phyloP scores from a whole-genome alignment of 2,888 invertebrate genomes.

The Dolichopus griseipennis region DNA sequence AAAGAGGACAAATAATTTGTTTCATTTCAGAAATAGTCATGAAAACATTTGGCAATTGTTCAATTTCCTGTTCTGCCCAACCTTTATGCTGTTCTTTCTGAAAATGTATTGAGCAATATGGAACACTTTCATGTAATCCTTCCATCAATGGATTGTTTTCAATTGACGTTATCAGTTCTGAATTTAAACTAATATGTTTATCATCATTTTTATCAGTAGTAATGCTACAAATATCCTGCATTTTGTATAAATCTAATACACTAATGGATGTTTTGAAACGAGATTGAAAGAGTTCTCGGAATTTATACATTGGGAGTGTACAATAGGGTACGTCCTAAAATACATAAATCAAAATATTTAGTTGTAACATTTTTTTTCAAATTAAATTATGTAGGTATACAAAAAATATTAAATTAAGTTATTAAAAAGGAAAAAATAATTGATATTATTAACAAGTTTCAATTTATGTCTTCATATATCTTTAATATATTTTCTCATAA shows the following conservation, averaged over 20 bases:
- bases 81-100: constrained; percentile 54
- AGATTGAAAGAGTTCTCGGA: constrained; percentile 71
- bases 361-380: neutral
- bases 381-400: neutral
- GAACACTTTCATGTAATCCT: constrained; percentile 44
- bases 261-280: constrained; percentile 66
- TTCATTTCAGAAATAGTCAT: constrained; percentile 42
- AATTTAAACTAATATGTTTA: constrained; percentile 60
- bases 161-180: constrained; percentile 51
- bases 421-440: too few species aligned
- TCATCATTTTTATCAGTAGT: constrained; percentile 60
- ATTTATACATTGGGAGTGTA: constrained; percentile 68
- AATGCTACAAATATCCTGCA: constrained; percentile 69
- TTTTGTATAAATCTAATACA: constrained; percentile 58
- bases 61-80: constrained; percentile 69
- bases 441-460: too few species aligned
- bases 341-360: constrained; percentile 7
- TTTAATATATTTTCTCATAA: too few species aligned
- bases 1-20: constrained; percentile 37
- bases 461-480: too few species aligned
- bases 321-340: constrained; percentile 63
- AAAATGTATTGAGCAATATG: constrained; percentile 57
- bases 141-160: constrained; percentile 46
- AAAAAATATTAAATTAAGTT: too few species aligned
- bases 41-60: constrained; percentile 50